phyloP scores from a whole-genome alignment of 2,888 invertebrate genomes.

The Hylaea fasciaria region DNA sequence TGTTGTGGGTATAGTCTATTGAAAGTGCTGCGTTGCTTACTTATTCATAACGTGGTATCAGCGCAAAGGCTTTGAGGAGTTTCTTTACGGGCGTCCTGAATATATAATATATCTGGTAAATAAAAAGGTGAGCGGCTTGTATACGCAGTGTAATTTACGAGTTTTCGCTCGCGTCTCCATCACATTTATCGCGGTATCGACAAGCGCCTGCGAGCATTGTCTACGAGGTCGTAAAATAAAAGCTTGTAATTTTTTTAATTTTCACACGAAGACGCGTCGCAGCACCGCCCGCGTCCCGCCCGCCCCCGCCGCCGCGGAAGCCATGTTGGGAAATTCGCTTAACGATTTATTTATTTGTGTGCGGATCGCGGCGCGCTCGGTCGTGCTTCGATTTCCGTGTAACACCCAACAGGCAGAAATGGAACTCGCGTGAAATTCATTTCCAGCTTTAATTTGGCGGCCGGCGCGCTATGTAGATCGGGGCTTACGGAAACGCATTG shows the following conservation, averaged over 20 bases:
- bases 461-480: slow-evolving; percentile 39
- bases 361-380: slow-evolving; percentile 60
- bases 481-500: slow-evolving; percentile 28
- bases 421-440: slow-evolving; percentile 59
- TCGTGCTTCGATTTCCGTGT: slow-evolving; percentile 59
- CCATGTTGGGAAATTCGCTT: slow-evolving; percentile 79
- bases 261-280: slow-evolving; percentile 72
- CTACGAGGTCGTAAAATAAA: slow-evolving; percentile 64
- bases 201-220: slow-evolving; percentile 52
- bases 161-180: slow-evolving; percentile 51
- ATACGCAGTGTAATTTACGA: slow-evolving; percentile 50
- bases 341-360: slow-evolving; percentile 79
- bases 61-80: slow-evolving; percentile 37
- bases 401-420: slow-evolving; percentile 56
- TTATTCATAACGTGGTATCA: slow-evolving; percentile 54
- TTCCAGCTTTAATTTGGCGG: slow-evolving; percentile 53
- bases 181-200: slow-evolving; percentile 50
- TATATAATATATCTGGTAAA: slow-evolving; percentile 30
- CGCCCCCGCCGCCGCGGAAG: slow-evolving; percentile 68
- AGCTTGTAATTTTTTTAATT: slow-evolving; percentile 69
- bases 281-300: slow-evolving; percentile 55
- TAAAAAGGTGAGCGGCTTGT: slow-evolving; percentile 32
- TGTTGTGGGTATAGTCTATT: slow-evolving; percentile 62
- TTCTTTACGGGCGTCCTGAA: slow-evolving; percentile 30
- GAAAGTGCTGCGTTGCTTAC: slow-evolving; percentile 58